Percentiles rank a stretch among this genome's conserved stretches.
These are phyloP conservation scores for Parnassius orleans DNA, from an alignment of 2,888 invertebrate genomes.

Conservation along the genomic window DNA sequence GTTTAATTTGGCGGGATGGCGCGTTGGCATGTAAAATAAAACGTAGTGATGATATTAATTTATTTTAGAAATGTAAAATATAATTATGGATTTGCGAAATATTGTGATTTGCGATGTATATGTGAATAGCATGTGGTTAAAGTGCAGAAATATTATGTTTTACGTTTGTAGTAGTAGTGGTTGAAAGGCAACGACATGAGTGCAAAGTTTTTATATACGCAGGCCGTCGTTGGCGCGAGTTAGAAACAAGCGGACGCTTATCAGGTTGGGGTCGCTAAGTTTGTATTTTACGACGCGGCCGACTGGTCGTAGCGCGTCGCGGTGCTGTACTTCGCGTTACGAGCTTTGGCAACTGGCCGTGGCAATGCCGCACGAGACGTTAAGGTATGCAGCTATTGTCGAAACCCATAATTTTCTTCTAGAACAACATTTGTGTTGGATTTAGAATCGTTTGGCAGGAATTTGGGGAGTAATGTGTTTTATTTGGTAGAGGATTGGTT, in stretches of 20 bases:
- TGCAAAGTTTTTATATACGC: constrained; percentile 41
- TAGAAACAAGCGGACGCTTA: constrained; percentile 40
- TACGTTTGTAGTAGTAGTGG: background rate
- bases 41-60: too few relatives aligned
- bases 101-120: background rate
- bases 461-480: too few relatives aligned
- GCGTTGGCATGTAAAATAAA: background rate
- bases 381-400: constrained; percentile 8
- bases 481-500: too few relatives aligned
- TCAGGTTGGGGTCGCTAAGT: constrained; percentile 42
- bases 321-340: constrained; percentile 41
- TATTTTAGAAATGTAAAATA: background rate
- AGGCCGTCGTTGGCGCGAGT: constrained; percentile 47
- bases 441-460: too few relatives aligned
- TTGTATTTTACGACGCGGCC: constrained; percentile 38
- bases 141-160: background rate
- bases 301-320: constrained; percentile 34
- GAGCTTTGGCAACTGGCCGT: constrained; percentile 35
- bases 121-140: background rate
- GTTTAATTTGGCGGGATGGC: constrained; percentile 1
- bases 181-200: constrained; percentile 13
- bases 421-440: too few relatives aligned
- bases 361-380: constrained; percentile 6
- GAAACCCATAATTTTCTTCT: too few relatives aligned
- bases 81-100: background rate